Percentiles rank a stretch among this genome's conserved stretches.
phyloP scores from a whole-genome alignment of 2,888 invertebrate species.

The Stictocephala bisonia region DNA sequence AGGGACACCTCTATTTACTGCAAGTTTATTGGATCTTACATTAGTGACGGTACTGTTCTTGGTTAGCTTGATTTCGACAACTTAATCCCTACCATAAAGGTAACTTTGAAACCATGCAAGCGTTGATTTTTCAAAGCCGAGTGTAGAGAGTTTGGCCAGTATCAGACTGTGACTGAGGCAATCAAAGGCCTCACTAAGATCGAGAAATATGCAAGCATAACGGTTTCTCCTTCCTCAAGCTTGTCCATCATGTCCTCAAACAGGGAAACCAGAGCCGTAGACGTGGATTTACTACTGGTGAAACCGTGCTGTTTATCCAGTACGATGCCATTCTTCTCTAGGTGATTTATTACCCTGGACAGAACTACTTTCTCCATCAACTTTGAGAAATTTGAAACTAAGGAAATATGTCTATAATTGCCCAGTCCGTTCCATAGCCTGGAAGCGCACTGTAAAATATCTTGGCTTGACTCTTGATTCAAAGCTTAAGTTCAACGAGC shows the following conservation, averaged over 20 bases:
- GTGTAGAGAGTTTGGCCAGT: not conserved
- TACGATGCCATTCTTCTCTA: too few species aligned
- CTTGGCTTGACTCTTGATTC: too few species aligned
- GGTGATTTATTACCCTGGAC: too few species aligned
- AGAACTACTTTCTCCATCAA: too few species aligned
- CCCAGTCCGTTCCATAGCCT: too few species aligned
- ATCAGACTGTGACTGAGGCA: not conserved
- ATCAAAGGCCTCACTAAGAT: not conserved
- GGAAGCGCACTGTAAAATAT: too few species aligned
- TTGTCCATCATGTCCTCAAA: not conserved
- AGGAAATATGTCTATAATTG: too few species aligned
- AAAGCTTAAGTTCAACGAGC: too few species aligned
- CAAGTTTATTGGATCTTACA: not conserved
- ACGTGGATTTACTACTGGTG: not conserved
- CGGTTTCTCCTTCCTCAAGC: slow-evolving; percentile 8
- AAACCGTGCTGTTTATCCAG: slow-evolving; percentile 11
- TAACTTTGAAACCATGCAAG: slow-evolving; percentile 3
- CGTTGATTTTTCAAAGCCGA: not conserved
- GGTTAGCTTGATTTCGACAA: not conserved
- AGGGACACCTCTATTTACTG: slow-evolving; percentile 8
- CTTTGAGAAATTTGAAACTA: too few species aligned
- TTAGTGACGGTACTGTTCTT: not conserved
- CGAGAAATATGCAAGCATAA: not conserved
- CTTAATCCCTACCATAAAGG: not conserved
- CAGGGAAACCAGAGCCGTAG: not conserved